phyloP scores from a whole-genome alignment of 2,113 vertebrate species.

The Ailurus styani region DNA sequence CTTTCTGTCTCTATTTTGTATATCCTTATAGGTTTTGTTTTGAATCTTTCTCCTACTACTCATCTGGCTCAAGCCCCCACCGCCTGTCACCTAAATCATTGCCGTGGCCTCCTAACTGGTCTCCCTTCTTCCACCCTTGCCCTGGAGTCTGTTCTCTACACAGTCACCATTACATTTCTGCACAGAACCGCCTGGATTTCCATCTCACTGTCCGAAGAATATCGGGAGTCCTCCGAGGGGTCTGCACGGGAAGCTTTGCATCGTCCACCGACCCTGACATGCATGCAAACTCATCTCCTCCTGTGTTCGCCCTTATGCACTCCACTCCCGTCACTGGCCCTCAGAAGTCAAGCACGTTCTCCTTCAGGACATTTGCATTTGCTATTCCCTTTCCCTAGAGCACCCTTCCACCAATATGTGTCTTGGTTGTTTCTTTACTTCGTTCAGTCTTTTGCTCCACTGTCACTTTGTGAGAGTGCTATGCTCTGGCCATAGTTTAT shows the following conservation, averaged over 20 bases:
- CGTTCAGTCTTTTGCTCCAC: not conserved
- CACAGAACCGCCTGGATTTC: not conserved
- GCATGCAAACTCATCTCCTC: not conserved
- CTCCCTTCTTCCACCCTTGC: not conserved
- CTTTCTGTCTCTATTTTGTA: not conserved
- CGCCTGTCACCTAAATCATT: not conserved
- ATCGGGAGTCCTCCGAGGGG: not conserved
- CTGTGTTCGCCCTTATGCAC: accelerated
- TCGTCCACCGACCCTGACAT: accelerated
- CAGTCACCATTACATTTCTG: not conserved
- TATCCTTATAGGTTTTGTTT: not conserved
- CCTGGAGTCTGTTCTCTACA: not conserved
- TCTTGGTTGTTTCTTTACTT: not conserved
- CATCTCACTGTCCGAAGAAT: not conserved
- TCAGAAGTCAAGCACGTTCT: not conserved
- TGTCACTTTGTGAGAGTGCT: not conserved
- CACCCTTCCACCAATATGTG: not conserved
- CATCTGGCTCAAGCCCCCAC: not conserved
- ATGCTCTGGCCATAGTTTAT: not conserved
- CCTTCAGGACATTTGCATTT: not conserved
- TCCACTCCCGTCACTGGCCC: not conserved
- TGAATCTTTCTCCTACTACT: not conserved
- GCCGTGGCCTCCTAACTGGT: not conserved
- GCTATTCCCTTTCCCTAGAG: not conserved
- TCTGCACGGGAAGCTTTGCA: not conserved